Conservation (phyloP, 2,113 vertebrate genomes). For the Isichthys henryi region DNA sequence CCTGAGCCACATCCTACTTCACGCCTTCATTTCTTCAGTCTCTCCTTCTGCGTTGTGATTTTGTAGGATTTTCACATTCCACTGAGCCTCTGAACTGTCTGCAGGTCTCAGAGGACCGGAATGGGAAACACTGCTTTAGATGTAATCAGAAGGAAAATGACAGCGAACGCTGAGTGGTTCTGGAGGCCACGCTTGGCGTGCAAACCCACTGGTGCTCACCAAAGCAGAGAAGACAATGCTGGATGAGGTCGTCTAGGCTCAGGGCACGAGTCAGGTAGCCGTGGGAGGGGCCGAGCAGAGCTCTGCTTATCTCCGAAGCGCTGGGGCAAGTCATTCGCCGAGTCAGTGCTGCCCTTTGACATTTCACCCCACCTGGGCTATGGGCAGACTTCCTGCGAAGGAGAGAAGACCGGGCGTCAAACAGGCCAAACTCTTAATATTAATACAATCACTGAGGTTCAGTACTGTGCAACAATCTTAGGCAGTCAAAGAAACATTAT, state of each 20-base stretch:
- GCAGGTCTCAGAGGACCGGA: neutral
- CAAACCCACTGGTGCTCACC: constrained; percentile 51
- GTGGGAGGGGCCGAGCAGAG: constrained; percentile 59
- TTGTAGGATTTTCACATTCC: neutral
- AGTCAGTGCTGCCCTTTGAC: constrained; percentile 48
- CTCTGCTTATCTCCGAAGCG: constrained; percentile 73
- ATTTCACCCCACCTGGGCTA: constrained; percentile 46
- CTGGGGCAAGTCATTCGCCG: constrained; percentile 84
- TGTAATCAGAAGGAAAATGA: neutral
- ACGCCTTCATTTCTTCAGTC: neutral
- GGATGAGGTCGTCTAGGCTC: constrained; percentile 77
- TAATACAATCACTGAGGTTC: neutral
- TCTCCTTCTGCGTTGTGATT: neutral
- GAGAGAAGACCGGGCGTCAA: neutral
- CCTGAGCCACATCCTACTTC: neutral
- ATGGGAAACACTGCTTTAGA: neutral
- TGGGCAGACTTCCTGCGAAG: constrained; percentile 53
- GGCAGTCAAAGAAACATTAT: neutral
- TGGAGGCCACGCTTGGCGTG: neutral
- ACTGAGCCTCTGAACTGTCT: neutral
- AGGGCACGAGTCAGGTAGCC: constrained; percentile 60
- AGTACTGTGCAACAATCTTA: neutral
- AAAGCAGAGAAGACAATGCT: constrained; percentile 75
- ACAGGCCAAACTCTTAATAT: neutral
- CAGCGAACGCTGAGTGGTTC: neutral